Percentiles rank a stretch among this genome's conserved stretches.
These are phyloP conservation scores for Scortum barcoo DNA, from an alignment of 2,113 vertebrate genomes.

Conservation along the genomic window DNA sequence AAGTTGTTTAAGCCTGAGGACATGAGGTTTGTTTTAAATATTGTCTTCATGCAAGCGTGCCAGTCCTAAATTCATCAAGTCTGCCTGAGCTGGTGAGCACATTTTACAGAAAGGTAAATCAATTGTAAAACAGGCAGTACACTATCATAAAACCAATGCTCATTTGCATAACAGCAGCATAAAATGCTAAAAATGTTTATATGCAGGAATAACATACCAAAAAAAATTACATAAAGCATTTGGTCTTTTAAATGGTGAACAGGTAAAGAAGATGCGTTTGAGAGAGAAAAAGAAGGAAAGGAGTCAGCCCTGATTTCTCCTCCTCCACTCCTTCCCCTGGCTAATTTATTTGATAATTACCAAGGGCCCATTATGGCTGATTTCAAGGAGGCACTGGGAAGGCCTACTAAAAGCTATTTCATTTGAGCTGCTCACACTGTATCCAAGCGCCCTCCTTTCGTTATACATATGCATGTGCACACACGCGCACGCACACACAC, in stretches of 20 bases:
- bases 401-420: constrained; percentile 80
- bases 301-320: constrained; percentile 34
- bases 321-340: constrained; percentile 37
- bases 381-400: constrained; percentile 75
- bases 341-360: constrained; percentile 81
- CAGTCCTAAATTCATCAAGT: constrained; percentile 2
- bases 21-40: background rate
- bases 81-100: background rate
- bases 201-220: constrained; percentile 9
- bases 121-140: background rate
- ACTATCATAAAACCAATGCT: constrained; percentile 9
- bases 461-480: background rate
- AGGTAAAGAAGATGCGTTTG: constrained; percentile 14
- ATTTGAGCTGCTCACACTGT: constrained; percentile 71
- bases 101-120: constrained; percentile 16
- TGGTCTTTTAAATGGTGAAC: constrained; percentile 9
- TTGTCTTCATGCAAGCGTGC: background rate
- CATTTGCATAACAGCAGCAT: background rate
- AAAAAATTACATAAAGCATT: background rate
- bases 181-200: constrained; percentile 2
- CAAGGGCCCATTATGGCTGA: constrained; percentile 76
- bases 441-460: constrained; percentile 26
- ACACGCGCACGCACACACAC: background rate
- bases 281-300: constrained; percentile 39
- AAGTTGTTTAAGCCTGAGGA: background rate